Percentiles rank a stretch among this genome's conserved stretches.
phyloP scores from a whole-genome alignment of 2,113 vertebrate genomes.

The Protobothrops flavoviridis region DNA sequence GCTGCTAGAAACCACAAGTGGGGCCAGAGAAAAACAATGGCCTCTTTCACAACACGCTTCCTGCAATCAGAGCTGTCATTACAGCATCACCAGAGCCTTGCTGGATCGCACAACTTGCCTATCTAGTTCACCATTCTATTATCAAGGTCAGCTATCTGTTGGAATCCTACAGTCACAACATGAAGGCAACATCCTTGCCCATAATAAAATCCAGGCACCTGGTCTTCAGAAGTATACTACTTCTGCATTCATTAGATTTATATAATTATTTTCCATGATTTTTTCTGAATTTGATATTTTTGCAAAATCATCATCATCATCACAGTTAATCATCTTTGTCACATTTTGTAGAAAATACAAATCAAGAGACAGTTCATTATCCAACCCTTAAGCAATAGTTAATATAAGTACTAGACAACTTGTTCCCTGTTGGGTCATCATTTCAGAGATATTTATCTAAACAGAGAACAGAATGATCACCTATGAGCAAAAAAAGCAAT shows the following conservation, averaged over 20 bases:
- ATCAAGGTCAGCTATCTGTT: not conserved
- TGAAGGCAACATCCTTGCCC: not conserved
- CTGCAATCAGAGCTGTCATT: not conserved
- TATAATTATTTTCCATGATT: not conserved
- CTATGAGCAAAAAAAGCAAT: not conserved
- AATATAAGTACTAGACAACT: not conserved
- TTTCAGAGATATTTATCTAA: not conserved
- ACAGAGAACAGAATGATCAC: not conserved
- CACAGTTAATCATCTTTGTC: not conserved
- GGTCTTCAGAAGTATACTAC: not conserved
- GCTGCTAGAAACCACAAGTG: constrained; percentile 17
- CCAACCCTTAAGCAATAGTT: not conserved
- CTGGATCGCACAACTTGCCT: not conserved
- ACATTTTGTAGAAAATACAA: not conserved
- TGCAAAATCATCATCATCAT: not conserved
- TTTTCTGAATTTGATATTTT: not conserved
- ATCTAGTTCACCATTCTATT: not conserved
- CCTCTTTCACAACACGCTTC: constrained; percentile 1
- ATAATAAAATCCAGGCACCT: not conserved
- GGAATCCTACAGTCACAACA: not conserved
- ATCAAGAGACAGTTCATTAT: not conserved
- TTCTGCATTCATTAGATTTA: not conserved
- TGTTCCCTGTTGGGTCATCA: not conserved
- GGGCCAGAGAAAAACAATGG: not conserved
- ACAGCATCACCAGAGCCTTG: not conserved